phyloP scores from a whole-genome alignment of 2,113 vertebrate genomes.

The Misgurnus mizolepis region DNA sequence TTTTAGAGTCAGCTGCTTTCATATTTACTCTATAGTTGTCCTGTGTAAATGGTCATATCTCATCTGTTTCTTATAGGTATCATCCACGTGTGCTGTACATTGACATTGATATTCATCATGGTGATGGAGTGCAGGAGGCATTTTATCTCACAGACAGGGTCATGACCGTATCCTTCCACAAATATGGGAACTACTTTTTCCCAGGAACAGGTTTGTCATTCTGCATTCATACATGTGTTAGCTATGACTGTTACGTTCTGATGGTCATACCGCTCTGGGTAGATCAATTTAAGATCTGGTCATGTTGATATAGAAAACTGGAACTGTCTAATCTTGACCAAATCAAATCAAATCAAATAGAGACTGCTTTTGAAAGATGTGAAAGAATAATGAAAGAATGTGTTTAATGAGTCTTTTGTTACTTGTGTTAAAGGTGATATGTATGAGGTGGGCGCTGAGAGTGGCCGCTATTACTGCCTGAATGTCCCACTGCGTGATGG shows the following conservation, averaged over 20 bases:
- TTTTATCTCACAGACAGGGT: conserved; percentile 98
- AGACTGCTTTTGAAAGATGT: background rate
- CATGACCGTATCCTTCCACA: conserved; percentile 99
- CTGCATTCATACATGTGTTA: background rate
- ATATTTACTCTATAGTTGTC: no score
- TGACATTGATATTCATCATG: conserved; percentile 98
- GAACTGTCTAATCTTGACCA: background rate
- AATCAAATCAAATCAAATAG: no score
- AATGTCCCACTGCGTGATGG: conserved; percentile 96
- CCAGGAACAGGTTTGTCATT: conserved; percentile 87
- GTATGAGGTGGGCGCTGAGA: conserved; percentile 98
- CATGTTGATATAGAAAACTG: background rate
- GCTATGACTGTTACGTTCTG: background rate
- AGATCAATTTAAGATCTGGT: background rate
- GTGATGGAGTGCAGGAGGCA: conserved; percentile 95
- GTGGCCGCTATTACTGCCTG: conserved; percentile 96
- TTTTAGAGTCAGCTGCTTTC: no score
- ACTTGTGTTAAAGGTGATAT: conserved; percentile 84
- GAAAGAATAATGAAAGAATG: background rate
- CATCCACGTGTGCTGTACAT: conserved; percentile 97
- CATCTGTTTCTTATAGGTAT: conserved; percentile 74
- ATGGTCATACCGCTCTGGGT: background rate
- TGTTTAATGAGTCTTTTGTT: background rate
- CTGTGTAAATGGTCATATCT: background rate
- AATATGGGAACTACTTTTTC: conserved; percentile 98